A percentile compares a stretch with the other conserved stretches of the same genome.
phyloP scores from a whole-genome alignment of 1,140 invertebrate genomes.

The Drosophila gunungcola region DNA sequence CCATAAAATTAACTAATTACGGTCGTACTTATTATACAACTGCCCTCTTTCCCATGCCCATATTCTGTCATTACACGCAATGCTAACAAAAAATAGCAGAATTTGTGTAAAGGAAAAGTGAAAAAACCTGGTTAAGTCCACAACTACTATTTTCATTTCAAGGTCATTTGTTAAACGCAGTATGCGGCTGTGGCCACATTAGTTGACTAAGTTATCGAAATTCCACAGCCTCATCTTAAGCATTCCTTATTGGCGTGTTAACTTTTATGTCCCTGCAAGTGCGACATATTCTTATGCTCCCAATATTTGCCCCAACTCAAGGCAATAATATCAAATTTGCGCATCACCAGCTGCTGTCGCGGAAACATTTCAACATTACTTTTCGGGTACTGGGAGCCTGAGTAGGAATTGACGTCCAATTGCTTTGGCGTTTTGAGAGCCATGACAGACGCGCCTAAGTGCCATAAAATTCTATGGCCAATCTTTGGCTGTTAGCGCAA shows the following conservation, averaged over 20 bases:
- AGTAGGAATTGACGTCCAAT: constrained; percentile 79
- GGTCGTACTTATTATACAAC: constrained; percentile 79
- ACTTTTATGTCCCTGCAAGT: constrained; percentile 62
- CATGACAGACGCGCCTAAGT: constrained; percentile 58
- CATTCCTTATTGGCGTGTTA: constrained; percentile 68
- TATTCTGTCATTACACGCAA: constrained; percentile 57
- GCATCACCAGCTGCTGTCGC: constrained; percentile 73
- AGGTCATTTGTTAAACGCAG: constrained; percentile 34
- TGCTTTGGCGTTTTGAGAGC: constrained; percentile 55
- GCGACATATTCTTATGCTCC: constrained; percentile 22
- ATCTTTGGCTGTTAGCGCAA: constrained; percentile 76
- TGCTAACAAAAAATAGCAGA: constrained; percentile 16
- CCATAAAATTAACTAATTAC: constrained; percentile 83
- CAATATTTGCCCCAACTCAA: constrained; percentile 1
- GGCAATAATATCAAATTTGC: constrained; percentile 77
- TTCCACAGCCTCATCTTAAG: constrained; percentile 22
- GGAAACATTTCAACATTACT: constrained; percentile 60
- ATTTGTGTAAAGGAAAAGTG: constrained; percentile 12
- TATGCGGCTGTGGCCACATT: constrained; percentile 28
- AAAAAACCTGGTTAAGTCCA: constrained; percentile 18
- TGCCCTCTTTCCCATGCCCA: constrained; percentile 15
- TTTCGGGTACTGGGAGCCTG: constrained; percentile 41
- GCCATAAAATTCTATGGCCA: constrained; percentile 77
- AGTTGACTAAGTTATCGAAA: constrained; percentile 47
- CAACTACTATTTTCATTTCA: constrained; percentile 9